Percentiles rank a stretch among this genome's conserved stretches.
These are phyloP conservation scores for Tragelaphus strepsiceros DNA, from an alignment of 2,113 vertebrate species.

Conservation along the genomic window DNA sequence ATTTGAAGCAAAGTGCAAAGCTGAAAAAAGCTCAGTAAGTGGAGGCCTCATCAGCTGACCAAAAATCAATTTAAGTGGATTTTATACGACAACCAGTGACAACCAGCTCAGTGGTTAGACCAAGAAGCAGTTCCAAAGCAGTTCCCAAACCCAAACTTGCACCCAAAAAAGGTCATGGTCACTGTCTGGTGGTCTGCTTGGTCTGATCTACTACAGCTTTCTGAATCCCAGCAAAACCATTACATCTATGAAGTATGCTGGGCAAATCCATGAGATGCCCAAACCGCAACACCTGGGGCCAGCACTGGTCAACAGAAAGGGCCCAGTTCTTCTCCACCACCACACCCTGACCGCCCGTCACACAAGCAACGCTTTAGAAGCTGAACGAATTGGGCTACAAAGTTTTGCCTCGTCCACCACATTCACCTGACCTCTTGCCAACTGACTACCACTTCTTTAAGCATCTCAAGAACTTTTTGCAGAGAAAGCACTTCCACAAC, in stretches of 20 bases:
- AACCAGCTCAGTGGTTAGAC: background rate
- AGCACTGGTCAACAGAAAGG: background rate
- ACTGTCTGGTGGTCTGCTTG: background rate
- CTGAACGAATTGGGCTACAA: background rate
- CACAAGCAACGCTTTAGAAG: background rate
- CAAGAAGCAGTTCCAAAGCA: background rate
- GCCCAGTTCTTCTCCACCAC: background rate
- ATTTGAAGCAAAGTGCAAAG: background rate
- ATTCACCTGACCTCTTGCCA: background rate
- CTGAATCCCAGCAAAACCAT: background rate
- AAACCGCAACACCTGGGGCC: background rate
- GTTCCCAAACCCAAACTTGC: background rate
- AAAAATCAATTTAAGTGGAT: background rate
- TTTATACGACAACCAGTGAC: background rate
- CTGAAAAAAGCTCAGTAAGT: background rate
- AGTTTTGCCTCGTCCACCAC: background rate
- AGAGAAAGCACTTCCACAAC: background rate
- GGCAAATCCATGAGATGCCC: background rate
- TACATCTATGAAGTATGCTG: background rate
- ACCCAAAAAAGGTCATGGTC: background rate
- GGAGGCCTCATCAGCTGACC: background rate
- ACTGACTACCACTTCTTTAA: background rate
- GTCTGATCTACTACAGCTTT: background rate
- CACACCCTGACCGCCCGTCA: rapidly evolving
- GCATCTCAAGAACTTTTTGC: background rate